A percentile compares a stretch with the other conserved stretches of the same genome.
Conservation (phyloP, 2,888 invertebrate genomes). For the Diploptera punctata region DNA sequence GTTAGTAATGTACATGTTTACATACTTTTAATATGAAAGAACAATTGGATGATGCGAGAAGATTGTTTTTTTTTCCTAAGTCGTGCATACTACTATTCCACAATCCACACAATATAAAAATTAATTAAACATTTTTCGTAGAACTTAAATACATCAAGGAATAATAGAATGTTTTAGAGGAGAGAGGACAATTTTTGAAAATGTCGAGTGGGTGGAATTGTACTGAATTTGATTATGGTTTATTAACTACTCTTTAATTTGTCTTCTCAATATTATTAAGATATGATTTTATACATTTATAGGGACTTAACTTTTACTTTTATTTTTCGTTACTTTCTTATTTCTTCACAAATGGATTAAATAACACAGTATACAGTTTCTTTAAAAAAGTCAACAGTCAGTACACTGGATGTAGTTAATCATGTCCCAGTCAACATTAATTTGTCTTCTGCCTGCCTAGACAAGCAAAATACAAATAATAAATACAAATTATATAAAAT, state of each 20-base stretch:
- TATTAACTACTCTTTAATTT: constrained; percentile 7
- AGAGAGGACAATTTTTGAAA: no score
- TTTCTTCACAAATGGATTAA: constrained; percentile 15
- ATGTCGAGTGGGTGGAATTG: constrained; percentile 4
- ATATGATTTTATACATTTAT: constrained; percentile 25
- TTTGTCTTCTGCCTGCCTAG: constrained; percentile 5
- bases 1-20: constrained; percentile 33
- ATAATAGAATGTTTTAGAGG: constrained; percentile 28
- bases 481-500: constrained; percentile 27
- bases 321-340: no score
- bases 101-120: constrained; percentile 31
- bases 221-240: constrained; percentile 19
- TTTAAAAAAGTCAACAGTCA: constrained; percentile 30
- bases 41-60: constrained; percentile 32
- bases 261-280: constrained; percentile 4
- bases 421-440: constrained; percentile 8
- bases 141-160: constrained; percentile 28
- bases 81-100: constrained; percentile 33
- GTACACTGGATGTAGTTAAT: not conserved
- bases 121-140: constrained; percentile 31
- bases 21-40: constrained; percentile 36
- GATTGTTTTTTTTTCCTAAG: constrained; percentile 29
- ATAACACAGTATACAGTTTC: constrained; percentile 29
- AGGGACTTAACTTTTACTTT: constrained; percentile 3
- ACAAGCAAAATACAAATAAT: constrained; percentile 20